These are phyloP conservation scores for Polyommatus iphigenia DNA, from an alignment of 2,888 invertebrate genomes.

Conservation along the genomic window DNA sequence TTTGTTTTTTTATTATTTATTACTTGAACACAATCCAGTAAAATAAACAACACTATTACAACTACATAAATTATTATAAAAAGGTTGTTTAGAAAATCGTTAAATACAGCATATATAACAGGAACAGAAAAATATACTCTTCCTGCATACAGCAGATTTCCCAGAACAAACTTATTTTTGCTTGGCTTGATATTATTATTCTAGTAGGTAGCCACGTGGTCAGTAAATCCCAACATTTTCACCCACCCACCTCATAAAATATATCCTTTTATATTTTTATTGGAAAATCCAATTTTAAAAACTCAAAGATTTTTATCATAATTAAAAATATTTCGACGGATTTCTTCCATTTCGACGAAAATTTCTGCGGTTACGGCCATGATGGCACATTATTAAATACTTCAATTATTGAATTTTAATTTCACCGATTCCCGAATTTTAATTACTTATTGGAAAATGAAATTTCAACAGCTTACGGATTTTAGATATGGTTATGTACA, in stretches of 20 bases:
- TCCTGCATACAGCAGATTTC: no score
- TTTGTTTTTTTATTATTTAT: no score
- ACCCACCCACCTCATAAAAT: not conserved
- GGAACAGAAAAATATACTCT: no score
- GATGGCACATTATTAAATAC: not conserved
- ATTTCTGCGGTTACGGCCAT: not conserved
- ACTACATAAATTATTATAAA: no score
- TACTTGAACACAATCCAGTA: no score
- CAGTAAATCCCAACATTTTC: not conserved
- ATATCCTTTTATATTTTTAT: not conserved
- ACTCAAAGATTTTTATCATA: not conserved
- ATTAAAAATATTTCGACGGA: not conserved
- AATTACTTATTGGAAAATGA: not conserved
- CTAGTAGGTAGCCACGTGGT: no score
- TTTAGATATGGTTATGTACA: not conserved
- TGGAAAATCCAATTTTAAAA: not conserved
- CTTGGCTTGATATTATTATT: no score
- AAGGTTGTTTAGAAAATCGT: no score
- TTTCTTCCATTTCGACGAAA: not conserved
- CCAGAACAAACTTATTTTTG: no score
- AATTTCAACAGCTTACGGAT: not conserved
- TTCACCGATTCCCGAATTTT: not conserved
- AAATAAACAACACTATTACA: no score
- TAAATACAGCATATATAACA: no score
- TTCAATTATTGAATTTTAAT: not conserved